Percentiles rank a stretch among this genome's conserved stretches.
Conservation (phyloP, 2,888 invertebrate species). For the Hypolimnas misippus region DNA sequence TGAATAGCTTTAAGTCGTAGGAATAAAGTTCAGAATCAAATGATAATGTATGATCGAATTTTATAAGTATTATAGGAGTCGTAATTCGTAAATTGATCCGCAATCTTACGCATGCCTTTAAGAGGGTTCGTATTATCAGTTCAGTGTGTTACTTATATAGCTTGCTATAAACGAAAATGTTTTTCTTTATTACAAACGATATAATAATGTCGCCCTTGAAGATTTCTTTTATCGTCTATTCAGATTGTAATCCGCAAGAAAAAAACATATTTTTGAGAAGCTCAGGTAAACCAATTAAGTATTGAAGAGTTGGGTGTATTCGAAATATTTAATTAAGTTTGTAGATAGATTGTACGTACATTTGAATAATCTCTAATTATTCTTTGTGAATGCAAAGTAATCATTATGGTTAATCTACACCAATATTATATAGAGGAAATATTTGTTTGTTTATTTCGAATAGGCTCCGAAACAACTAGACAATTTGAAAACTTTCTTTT, state of each 20-base stretch:
- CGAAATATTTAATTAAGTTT: not conserved
- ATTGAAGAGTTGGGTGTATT: not conserved
- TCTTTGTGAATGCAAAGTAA: not conserved
- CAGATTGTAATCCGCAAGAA: not conserved
- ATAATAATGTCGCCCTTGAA: constrained; percentile 13
- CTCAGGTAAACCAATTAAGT: not conserved
- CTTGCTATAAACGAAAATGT: constrained; percentile 14
- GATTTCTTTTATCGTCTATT: not conserved
- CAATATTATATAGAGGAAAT: no score
- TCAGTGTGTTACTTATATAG: constrained; percentile 10
- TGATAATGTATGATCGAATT: constrained; percentile 8
- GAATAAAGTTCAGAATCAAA: constrained; percentile 16
- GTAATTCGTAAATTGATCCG: constrained; percentile 29
- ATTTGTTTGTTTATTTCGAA: no score
- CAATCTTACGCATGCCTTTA: constrained; percentile 29
- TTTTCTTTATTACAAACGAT: constrained; percentile 25
- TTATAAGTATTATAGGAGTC: constrained; percentile 21
- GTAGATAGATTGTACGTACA: not conserved
- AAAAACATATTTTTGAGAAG: not conserved
- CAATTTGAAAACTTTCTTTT: no score
- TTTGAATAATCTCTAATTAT: no score
- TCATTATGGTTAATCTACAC: no score
- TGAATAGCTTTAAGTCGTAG: constrained; percentile 7
- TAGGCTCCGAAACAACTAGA: no score
- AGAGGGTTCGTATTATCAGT: constrained; percentile 19